Evolutionary conservation across 1,140 invertebrate genomes (phyloP).

Genomic region (Chymomyza costata): DNA sequence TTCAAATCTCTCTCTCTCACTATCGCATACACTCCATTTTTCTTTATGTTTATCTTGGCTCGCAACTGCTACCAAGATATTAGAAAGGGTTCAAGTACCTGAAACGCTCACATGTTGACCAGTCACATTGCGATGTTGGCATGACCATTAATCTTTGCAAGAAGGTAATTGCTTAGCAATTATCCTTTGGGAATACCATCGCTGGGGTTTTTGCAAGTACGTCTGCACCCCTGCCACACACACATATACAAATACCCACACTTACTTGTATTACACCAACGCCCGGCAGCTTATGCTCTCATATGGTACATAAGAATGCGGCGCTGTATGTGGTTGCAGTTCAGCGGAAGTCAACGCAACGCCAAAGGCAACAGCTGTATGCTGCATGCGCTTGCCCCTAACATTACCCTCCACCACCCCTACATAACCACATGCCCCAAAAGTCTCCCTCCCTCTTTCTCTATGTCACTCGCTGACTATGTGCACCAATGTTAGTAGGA

Average conservation of each 20-base stretch:
- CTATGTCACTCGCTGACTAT: constrained; percentile 42
- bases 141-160: constrained; percentile 70
- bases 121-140: not conserved
- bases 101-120: not conserved
- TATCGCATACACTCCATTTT: no score
- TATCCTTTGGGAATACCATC: constrained; percentile 48
- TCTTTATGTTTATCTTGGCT: no score
- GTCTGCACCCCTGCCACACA: constrained; percentile 15
- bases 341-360: constrained; percentile 69
- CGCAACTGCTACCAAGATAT: no score
- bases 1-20: no score
- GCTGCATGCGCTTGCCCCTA: constrained; percentile 7
- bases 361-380: constrained; percentile 65
- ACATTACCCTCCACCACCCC: not conserved
- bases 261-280: no score
- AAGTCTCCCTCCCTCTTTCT: not conserved
- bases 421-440: no score
- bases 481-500: constrained; percentile 68
- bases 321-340: constrained; percentile 65
- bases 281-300: no score
- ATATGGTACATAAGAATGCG: no score
- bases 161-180: constrained; percentile 71
- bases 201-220: constrained; percentile 38
- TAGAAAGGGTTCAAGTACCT: not conserved
- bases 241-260: no score